phyloP scores from a whole-genome alignment of 1,140 invertebrate species.

The Sycophaga agraensis region DNA sequence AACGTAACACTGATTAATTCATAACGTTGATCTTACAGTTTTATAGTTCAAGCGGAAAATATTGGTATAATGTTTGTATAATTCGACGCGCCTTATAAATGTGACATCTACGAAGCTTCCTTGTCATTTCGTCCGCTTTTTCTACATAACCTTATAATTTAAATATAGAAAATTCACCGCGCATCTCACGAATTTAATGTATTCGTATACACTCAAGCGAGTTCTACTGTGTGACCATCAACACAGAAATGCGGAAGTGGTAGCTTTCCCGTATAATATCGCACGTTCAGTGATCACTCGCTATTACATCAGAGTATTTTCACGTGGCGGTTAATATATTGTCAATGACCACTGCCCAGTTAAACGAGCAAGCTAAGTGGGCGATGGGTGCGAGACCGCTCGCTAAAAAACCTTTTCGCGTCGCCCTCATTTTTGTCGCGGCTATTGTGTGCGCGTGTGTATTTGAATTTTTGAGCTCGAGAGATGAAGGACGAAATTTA shows the following conservation, averaged over 20 bases:
- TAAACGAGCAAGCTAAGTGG: slow-evolving; percentile 17
- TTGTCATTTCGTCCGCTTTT: too few relatives aligned
- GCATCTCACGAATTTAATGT: not conserved
- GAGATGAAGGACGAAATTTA: too few relatives aligned
- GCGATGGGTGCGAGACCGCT: not conserved
- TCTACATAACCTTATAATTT: not conserved
- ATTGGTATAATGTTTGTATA: not conserved
- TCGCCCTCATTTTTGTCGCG: not conserved
- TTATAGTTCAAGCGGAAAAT: slow-evolving; percentile 1
- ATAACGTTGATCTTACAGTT: not conserved
- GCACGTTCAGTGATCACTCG: too few relatives aligned
- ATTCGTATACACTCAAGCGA: slow-evolving; percentile 3
- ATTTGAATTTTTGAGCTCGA: too few relatives aligned
- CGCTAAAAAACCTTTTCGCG: not conserved
- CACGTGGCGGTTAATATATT: slow-evolving; percentile 34
- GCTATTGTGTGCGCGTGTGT: too few relatives aligned
- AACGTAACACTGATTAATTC: not conserved
- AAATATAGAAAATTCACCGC: slow-evolving; percentile 16
- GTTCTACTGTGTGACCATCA: not conserved
- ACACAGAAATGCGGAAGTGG: slow-evolving; percentile 7
- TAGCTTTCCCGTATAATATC: too few relatives aligned
- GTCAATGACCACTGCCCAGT: slow-evolving; percentile 34
- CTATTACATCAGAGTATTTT: too few relatives aligned
- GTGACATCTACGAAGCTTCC: slow-evolving; percentile 4
- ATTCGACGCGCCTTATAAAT: slow-evolving; percentile 1